Conservation (phyloP, 2,113 vertebrate species). For the Misgurnus mizolepis region DNA sequence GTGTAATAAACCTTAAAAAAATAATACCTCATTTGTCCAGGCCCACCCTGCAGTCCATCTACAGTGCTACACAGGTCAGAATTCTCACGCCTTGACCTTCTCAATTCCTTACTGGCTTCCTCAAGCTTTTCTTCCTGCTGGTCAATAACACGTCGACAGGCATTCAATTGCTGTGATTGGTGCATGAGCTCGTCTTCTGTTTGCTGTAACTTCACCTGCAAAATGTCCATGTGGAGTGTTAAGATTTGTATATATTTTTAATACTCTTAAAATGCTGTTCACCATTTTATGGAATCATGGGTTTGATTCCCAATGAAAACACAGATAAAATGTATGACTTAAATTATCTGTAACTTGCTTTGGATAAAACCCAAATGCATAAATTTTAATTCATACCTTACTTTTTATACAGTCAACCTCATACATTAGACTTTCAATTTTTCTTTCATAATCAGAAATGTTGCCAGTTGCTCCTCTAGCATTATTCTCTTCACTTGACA, state of each 20-base stretch:
- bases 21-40: neutral
- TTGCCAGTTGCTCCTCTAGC: slow-evolving; percentile 60
- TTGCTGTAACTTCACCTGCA: slow-evolving; percentile 75
- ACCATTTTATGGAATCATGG: too few relatives aligned
- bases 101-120: slow-evolving; percentile 79
- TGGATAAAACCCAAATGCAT: too few relatives aligned
- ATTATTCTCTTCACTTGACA: slow-evolving; percentile 81
- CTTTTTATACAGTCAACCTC: slow-evolving; percentile 75
- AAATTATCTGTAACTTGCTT: too few relatives aligned
- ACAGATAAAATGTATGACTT: too few relatives aligned
- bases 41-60: slow-evolving; percentile 80
- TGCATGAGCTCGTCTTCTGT: slow-evolving; percentile 58
- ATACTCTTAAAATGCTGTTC: neutral
- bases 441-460: slow-evolving; percentile 77
- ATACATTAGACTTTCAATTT: slow-evolving; percentile 78
- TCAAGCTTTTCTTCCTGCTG: slow-evolving; percentile 77
- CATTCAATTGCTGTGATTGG: slow-evolving; percentile 69
- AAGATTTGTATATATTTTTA: neutral
- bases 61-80: slow-evolving; percentile 70
- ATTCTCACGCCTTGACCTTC: slow-evolving; percentile 78
- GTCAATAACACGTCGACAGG: slow-evolving; percentile 71
- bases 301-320: too few relatives aligned
- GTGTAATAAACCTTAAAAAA: neutral
- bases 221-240: neutral
- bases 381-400: slow-evolving; percentile 66